Conservation (phyloP, 2,797 vertebrate species). For the Sebastes steindachneri region DNA sequence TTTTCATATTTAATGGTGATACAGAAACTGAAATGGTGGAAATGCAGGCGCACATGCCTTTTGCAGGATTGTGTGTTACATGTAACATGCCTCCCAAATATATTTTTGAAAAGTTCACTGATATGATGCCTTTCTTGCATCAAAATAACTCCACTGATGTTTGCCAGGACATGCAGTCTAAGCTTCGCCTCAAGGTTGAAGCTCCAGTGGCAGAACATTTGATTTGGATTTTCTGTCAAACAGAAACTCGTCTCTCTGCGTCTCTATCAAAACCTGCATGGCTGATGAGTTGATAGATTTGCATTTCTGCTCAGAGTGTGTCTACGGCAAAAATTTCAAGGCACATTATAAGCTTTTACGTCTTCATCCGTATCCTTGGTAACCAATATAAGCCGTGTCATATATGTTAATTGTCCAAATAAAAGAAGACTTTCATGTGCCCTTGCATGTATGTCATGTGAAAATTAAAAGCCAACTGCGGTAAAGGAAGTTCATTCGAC, state of each 20-base stretch:
- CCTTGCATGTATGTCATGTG: slow-evolving; percentile 1
- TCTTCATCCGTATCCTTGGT: slow-evolving; percentile 1
- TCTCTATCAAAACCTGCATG: slow-evolving; percentile 2
- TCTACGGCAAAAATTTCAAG: neutral
- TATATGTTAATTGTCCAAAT: slow-evolving; percentile 8
- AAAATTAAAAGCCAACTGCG: slow-evolving; percentile 36
- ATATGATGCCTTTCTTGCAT: slow-evolving; percentile 31
- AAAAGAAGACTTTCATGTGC: neutral
- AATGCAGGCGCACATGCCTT: neutral
- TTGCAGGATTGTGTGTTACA: slow-evolving; percentile 3
- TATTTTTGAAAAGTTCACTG: slow-evolving; percentile 25
- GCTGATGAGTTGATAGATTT: neutral
- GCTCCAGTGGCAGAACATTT: slow-evolving; percentile 35
- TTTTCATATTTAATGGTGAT: neutral
- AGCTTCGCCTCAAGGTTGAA: slow-evolving; percentile 63
- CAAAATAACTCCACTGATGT: slow-evolving; percentile 56
- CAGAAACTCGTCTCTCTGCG: slow-evolving; percentile 3
- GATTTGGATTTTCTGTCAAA: slow-evolving; percentile 41
- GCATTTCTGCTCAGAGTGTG: neutral
- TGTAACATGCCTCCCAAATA: slow-evolving; percentile 8
- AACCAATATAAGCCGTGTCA: neutral
- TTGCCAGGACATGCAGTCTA: slow-evolving; percentile 57
- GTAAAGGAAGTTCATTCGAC: slow-evolving; percentile 35
- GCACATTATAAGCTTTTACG: neutral
- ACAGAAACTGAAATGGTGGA: neutral